Evolutionary conservation across 2,113 vertebrate genomes (phyloP).

Genomic region (Bucco capensis): DNA sequence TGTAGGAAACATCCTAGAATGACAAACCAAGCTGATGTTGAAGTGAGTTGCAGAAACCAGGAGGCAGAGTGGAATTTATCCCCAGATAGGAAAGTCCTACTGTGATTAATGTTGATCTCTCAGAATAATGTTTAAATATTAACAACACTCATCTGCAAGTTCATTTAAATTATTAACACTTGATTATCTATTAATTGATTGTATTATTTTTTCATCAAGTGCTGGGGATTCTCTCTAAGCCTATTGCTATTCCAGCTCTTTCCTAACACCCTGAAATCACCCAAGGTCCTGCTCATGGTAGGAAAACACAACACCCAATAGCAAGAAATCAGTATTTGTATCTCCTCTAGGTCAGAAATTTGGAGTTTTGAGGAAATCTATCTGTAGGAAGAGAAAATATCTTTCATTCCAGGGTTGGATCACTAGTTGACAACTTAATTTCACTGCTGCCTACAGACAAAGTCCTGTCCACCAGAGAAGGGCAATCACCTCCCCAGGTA

Average conservation of each 20-base stretch:
- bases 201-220: slow-evolving; percentile 39
- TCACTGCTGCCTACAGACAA: not conserved
- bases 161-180: slow-evolving; percentile 31
- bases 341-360: not conserved
- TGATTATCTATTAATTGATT: slow-evolving; percentile 37
- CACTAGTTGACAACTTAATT: not conserved
- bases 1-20: accelerated
- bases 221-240: not conserved
- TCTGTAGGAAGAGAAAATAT: not conserved
- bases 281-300: not conserved
- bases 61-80: not conserved
- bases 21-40: not conserved
- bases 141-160: not conserved
- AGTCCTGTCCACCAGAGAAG: not conserved
- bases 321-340: not conserved
- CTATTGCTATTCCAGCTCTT: not conserved
- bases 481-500: not conserved
- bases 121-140: slow-evolving; percentile 26
- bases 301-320: not conserved
- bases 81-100: too few relatives aligned
- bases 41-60: not conserved
- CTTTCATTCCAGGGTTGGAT: not conserved
- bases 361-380: not conserved
- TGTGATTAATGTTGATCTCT: not conserved
- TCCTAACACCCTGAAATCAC: not conserved